Evolutionary conservation across 2,797 vertebrate genomes (phyloP), one percentile per base, ranked within the genome.

Genomic region (Pseudomugil tenellus): DNA sequence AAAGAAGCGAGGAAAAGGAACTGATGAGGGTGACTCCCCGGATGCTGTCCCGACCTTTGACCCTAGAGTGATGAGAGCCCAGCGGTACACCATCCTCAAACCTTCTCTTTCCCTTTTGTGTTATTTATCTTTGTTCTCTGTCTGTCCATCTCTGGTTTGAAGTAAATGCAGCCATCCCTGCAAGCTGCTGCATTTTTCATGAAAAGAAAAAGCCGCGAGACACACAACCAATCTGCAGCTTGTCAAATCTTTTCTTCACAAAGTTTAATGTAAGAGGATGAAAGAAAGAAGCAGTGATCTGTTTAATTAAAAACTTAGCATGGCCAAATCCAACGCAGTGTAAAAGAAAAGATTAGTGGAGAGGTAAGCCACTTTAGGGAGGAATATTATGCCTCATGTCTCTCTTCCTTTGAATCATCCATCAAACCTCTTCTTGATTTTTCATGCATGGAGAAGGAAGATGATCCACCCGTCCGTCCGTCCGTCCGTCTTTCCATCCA

Each of bases 31-130:
- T 49, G 96, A 97, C 53, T 77, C 70, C 31, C 83, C 87, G 4
- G 98, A 98, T 73, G 89, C 87, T 53, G n/a, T 74, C 74, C 64
- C 91, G 74, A 76, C 70, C 89, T 98, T 99, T 78, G 96, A 99
- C 93, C 96, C 96, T 53, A 96, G 94, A 91, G 97, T 97, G 85
- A 91, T 99, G 87, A 92, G 96, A 70, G 80, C 94, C 58, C 96
- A 97, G 80, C 95, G 97, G 97, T 98, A 96, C 80, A 78, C 43
- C 9, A 28, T 35, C 32, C 11, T 2, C 10, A 57, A 56, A 69
- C 67, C 64, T 60, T 32, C 3, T 49, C 29, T 52, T 66, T 28
- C 21, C 10, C 2, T 32, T 19, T 41, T 58, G 21, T 62, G 51
- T 3, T 13, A 2, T 52, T 65, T 72, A 14, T 55, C 56, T 72